phyloP scores from a whole-genome alignment of 2,888 invertebrate species.

The Troides aeacus region DNA sequence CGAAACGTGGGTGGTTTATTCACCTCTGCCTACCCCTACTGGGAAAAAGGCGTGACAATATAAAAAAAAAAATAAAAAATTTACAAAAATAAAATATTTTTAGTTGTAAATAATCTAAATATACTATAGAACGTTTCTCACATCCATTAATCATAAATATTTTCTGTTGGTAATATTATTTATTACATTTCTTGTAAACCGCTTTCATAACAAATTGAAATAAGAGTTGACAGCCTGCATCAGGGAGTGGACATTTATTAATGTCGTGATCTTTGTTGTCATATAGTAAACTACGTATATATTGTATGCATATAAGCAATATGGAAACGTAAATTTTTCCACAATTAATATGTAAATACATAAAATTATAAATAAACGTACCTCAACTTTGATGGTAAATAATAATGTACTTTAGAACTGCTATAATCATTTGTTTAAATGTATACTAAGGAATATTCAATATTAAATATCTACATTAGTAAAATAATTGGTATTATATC shows the following conservation, averaged over 20 bases:
- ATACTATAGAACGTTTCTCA: not conserved
- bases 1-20: no score
- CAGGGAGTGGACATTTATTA: slow-evolving; percentile 18
- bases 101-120: not conserved
- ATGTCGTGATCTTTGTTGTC: not conserved
- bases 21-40: no score
- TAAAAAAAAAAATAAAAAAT: no score
- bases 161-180: not conserved
- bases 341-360: no score
- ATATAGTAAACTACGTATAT: not conserved
- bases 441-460: no score
- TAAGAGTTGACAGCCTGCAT: slow-evolving; percentile 9
- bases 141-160: not conserved
- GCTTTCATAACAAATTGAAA: slow-evolving; percentile 19
- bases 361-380: no score
- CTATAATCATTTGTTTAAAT: not conserved
- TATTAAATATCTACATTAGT: no score
- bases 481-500: no score
- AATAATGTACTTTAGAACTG: not conserved
- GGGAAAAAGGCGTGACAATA: no score
- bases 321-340: not conserved
- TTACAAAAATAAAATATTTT: no score
- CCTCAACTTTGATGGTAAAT: no score
- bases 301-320: not conserved
- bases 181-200: not conserved